Base-by-base conservation (phyloP, 2,888 invertebrate genomes). In the Mechanitis messenoides region DNA sequence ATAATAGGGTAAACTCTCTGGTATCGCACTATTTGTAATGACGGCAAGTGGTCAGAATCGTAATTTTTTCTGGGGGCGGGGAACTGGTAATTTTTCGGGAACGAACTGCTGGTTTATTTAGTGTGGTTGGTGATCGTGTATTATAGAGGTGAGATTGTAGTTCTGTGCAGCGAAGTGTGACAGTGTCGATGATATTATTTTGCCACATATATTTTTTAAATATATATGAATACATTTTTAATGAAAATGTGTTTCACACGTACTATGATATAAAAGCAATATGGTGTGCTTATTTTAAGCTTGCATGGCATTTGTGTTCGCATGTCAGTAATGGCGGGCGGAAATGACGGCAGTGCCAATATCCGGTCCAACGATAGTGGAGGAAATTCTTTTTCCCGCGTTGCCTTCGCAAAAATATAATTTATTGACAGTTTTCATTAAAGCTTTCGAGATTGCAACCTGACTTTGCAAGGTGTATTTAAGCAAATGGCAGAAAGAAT, bases 261-360 rank as follows among this genome's bases (percentile, higher is more conserved):
- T 50, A 28, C 47, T n/a, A 50, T 50, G 50, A n/a, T 31, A 50
- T 50, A 31, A 57, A 59, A 45, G 56, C 31, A 11, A 35, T 59
- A 35, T 38, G 33, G 58, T 45, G 42, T 58, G 57, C 33, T 61
- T 64, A 64, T 55, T 64, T 58, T 54, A 64, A 66, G 59, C 63
- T 45, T 61, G 55, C 60, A 60, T 57, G 56, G 56, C 47, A 64
- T 62, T 64, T 61, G 61, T 60, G 60, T 59, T 56, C 64, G 56
- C 72, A 73, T 73, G 71, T 77, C 76, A 74, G 77, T 71, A 74
- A 77, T 73, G 75, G 74, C 74, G 69, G 71, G 61, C 85, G 86
- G 86, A 85, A 84, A 84, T 83, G 76, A 78, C 75, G 78, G 80
- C 77, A 74, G 72, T 74, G 72, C 75, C 85, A 85, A 86, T 86